Base-by-base conservation (phyloP, 1,140 invertebrate species). In the Spodoptera litura region DNA sequence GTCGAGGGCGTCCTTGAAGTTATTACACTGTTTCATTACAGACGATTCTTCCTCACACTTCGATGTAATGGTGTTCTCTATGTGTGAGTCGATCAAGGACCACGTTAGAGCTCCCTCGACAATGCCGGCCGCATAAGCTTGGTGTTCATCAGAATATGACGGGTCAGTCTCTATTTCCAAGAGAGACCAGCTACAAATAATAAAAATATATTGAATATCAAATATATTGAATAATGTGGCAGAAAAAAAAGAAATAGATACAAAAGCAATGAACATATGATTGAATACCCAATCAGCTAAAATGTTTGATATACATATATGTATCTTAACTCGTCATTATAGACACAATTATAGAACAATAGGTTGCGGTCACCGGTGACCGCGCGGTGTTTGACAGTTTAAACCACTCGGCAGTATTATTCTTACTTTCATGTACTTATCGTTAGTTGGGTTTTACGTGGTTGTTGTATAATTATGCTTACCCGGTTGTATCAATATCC, bases 111-210 rank as follows among this genome's bases (percentile, higher is more conserved):
- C 96, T 0, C 98, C 98, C 93, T 99, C 98, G 0, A 98, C 95
- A n/a, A 98, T 95, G 9, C 98, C 98, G n/a, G 98, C 98, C 2
- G 97, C 97, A 89, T 97, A 98, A 0, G 98, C 98, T 94, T 99
- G 98, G 8, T 97, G 95, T 80, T 96, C 95, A 89, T 98, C 97
- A 4, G 96, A 96, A 90, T 96, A 97, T 2, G 95, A 95, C 55
- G 94, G 89, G 79, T 97, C 96, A 6, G 97, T 97, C 93, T 97
- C 96, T 66, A 98, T 96, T 95, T 98, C 97, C 13, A 98, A 91
- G 81, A 96, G 95, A 2, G 97, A 97, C 97, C 97, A 98, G 38
- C 97, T 97, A 31, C 3, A 82, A 3, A 89, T 83, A 11, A 81
- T 66, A 58, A 64, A 61, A 62, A 0, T 20, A 20, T 20, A 20